These are phyloP conservation scores for Gallinago paraguaiae DNA, from an alignment of 2,113 vertebrate species.

Conservation along the genomic window DNA sequence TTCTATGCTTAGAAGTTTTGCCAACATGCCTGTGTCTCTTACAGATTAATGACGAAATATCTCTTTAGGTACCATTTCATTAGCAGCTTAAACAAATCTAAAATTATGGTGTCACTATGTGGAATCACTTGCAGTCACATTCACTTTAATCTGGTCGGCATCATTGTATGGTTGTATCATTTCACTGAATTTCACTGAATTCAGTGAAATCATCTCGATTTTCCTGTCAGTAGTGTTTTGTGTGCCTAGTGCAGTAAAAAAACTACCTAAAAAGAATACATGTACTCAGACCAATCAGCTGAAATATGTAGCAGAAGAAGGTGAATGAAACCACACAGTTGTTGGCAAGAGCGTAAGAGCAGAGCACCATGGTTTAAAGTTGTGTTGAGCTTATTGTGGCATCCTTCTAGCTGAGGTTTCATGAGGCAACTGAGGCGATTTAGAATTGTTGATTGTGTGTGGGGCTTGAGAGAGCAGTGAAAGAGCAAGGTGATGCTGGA, in stretches of 20 bases:
- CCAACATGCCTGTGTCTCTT: background rate
- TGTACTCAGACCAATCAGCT: background rate
- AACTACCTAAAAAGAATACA: background rate
- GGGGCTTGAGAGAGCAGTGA: background rate
- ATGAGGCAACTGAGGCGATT: background rate
- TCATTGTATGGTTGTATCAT: background rate
- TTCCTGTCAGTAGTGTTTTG: background rate
- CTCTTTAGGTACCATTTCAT: background rate
- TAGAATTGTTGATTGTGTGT: too few relatives aligned
- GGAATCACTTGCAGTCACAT: too few relatives aligned
- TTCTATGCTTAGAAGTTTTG: background rate
- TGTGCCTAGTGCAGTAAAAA: background rate
- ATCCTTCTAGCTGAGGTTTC: background rate
- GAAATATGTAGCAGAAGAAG: background rate
- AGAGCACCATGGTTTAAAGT: background rate
- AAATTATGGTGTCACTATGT: background rate
- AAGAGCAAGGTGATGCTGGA: background rate
- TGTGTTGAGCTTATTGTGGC: background rate
- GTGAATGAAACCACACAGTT: background rate
- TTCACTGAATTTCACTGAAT: too few relatives aligned
- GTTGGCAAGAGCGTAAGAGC: background rate
- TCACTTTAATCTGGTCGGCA: background rate
- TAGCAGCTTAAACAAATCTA: background rate
- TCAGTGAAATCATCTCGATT: background rate
- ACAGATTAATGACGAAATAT: background rate